Percentiles rank a stretch among this genome's conserved stretches.
These are phyloP conservation scores for Dorcus parallelipipedus DNA, from an alignment of 2,888 invertebrate genomes.

Conservation along the genomic window DNA sequence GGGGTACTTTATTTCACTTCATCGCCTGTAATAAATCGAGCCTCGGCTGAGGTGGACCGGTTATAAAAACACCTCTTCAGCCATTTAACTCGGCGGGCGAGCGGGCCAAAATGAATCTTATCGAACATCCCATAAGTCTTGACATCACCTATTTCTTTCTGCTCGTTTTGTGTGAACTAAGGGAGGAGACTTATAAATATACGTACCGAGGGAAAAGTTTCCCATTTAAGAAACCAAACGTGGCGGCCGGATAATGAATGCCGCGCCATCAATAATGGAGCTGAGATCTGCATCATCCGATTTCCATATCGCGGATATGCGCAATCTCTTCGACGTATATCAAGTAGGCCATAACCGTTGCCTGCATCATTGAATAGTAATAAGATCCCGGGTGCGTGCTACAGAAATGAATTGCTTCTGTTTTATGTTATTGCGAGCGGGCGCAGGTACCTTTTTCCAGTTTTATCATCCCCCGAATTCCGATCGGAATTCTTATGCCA, in stretches of 20 bases:
- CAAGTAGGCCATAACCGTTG: slow-evolving; percentile 30
- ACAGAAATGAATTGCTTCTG: slow-evolving; percentile 21
- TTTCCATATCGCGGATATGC: slow-evolving; percentile 1
- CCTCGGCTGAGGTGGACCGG: slow-evolving; percentile 41
- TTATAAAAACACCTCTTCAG: slow-evolving; percentile 46
- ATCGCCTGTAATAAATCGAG: slow-evolving; percentile 42
- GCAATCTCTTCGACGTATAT: neutral
- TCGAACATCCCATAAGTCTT: slow-evolving; percentile 54
- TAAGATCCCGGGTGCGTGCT: slow-evolving; percentile 34
- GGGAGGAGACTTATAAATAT: slow-evolving; percentile 50
- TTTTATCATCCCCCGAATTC: slow-evolving; percentile 27
- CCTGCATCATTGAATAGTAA: slow-evolving; percentile 52
- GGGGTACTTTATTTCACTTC: slow-evolving; percentile 39
- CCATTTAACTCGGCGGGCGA: slow-evolving; percentile 43
- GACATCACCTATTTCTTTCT: slow-evolving; percentile 53
- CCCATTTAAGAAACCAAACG: slow-evolving; percentile 48
- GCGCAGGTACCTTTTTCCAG: slow-evolving; percentile 16
- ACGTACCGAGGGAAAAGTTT: slow-evolving; percentile 50
- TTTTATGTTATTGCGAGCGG: slow-evolving; percentile 16
- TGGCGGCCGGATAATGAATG: slow-evolving; percentile 35
- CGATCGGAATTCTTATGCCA: slow-evolving; percentile 33
- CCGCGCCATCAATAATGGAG: slow-evolving; percentile 35
- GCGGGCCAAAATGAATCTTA: slow-evolving; percentile 52
- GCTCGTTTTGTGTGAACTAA: slow-evolving; percentile 40
- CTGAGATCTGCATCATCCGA: slow-evolving; percentile 22